These are phyloP conservation scores for Magallana gigas DNA, from an alignment of 1,140 invertebrate genomes.

Conservation along the genomic window DNA sequence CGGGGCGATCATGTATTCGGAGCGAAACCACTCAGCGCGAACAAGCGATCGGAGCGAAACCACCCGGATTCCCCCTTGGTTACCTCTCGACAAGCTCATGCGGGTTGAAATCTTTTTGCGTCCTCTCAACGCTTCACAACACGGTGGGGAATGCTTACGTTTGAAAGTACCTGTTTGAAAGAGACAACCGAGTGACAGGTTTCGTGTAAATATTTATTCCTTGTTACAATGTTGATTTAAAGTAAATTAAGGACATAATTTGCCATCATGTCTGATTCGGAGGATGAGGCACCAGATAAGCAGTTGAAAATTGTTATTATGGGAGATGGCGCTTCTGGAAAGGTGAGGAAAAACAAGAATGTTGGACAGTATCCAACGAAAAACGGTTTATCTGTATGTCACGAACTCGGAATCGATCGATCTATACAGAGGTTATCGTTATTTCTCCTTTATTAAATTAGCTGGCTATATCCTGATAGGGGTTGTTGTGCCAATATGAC, in stretches of 20 bases:
- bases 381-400: background rate
- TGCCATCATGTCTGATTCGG: slow-evolving; percentile 79
- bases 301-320: slow-evolving; percentile 89
- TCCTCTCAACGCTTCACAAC: background rate
- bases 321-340: slow-evolving; percentile 89
- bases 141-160: background rate
- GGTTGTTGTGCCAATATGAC: no score
- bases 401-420: slow-evolving; percentile 13
- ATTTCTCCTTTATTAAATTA: slow-evolving; percentile 19
- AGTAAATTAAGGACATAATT: background rate
- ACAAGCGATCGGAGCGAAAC: no score
- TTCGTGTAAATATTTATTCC: slow-evolving; percentile 10
- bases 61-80: no score
- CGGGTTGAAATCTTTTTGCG: background rate
- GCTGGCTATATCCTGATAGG: background rate
- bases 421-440: slow-evolving; percentile 12
- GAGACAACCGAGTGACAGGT: slow-evolving; percentile 25
- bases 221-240: slow-evolving; percentile 11
- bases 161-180: background rate
- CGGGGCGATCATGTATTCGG: no score
- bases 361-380: slow-evolving; percentile 39
- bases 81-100: slow-evolving; percentile 4
- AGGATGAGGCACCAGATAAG: slow-evolving; percentile 82
- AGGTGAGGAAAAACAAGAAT: slow-evolving; percentile 82
- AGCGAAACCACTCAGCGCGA: no score